These are phyloP conservation scores for Myotis planiceps DNA, from an alignment of 2,797 vertebrate genomes.

Conservation along the genomic window DNA sequence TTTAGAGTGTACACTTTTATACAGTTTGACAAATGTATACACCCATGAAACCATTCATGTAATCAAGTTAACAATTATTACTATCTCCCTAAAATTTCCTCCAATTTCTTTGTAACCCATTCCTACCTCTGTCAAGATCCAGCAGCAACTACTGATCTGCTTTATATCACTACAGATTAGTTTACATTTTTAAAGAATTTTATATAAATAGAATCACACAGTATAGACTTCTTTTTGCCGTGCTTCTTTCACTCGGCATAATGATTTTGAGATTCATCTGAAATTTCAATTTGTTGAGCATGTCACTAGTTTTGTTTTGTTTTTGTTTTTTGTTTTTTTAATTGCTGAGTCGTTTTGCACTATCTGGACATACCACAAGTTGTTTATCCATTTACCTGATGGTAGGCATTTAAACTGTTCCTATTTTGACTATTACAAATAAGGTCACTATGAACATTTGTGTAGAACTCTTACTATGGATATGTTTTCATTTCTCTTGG, in stretches of 20 bases:
- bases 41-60: neutral
- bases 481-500: neutral
- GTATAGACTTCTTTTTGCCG: neutral
- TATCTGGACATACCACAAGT: neutral
- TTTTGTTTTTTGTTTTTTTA: neutral
- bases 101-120: neutral
- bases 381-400: neutral
- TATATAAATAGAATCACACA: neutral
- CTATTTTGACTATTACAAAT: neutral
- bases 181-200: constrained; percentile 32
- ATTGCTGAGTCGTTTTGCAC: neutral
- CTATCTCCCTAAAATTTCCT: neutral
- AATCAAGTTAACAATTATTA: constrained; percentile 39
- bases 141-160: neutral
- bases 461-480: neutral
- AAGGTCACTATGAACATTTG: neutral
- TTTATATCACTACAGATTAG: constrained; percentile 21
- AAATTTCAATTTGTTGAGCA: neutral
- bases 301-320: neutral
- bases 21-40: neutral
- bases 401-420: neutral
- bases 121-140: neutral
- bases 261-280: neutral
- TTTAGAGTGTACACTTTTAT: neutral
- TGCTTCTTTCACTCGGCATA: neutral